Conservation (phyloP, 2,113 vertebrate genomes). For the Dipodomys ordii region DNA sequence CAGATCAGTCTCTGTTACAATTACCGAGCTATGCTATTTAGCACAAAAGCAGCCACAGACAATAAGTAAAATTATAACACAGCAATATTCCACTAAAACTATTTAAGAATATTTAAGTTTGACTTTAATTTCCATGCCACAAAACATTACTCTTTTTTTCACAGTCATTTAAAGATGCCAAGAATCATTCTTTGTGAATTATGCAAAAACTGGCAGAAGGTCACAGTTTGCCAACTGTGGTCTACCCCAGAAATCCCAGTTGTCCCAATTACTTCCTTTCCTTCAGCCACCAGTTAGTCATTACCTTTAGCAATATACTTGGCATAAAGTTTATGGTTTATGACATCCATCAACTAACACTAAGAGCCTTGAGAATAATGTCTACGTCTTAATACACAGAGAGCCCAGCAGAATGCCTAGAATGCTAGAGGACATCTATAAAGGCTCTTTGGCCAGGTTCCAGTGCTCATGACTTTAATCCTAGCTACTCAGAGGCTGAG, state of each 20-base stretch:
- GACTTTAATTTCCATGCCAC: conserved; percentile 33
- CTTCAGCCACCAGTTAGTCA: not conserved
- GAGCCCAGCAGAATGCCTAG: not conserved
- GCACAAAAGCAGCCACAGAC: conserved; percentile 37
- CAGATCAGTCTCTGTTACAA: not conserved
- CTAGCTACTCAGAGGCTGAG: no score
- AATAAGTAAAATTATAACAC: not conserved
- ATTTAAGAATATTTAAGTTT: not conserved
- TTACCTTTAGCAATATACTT: conserved; percentile 12
- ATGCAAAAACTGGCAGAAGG: not conserved
- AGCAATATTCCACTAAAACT: conserved; percentile 21
- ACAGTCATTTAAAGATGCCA: conserved; percentile 12
- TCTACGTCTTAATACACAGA: not conserved
- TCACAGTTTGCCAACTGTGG: not conserved
- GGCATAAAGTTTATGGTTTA: not conserved
- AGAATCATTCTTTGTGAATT: not conserved
- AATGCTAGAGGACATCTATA: not conserved
- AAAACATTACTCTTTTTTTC: conserved; percentile 13
- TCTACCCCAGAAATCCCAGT: conserved; percentile 13
- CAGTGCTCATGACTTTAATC: no score
- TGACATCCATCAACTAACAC: not conserved
- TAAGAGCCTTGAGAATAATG: conserved; percentile 17
- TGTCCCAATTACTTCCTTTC: not conserved
- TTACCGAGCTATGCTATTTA: conserved; percentile 4
- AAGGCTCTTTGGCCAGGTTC: not conserved